Percentiles rank a stretch among this genome's conserved stretches.
Conservation (phyloP, 2,113 vertebrate species). For the Coregonus clupeaformis region DNA sequence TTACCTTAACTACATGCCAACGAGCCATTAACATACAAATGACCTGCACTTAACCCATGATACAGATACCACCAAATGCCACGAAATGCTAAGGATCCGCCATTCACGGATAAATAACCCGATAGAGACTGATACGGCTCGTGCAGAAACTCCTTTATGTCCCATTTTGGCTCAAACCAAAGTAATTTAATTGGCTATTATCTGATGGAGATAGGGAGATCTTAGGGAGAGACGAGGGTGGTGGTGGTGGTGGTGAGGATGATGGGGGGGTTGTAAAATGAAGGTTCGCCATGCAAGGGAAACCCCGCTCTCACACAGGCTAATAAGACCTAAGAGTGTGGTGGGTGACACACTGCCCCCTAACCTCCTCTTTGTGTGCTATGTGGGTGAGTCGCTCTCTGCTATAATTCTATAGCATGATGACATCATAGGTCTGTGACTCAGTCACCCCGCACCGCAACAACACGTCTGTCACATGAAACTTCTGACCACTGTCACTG, state of each 20-base stretch:
- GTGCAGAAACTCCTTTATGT: constrained; percentile 52
- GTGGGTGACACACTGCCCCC: constrained; percentile 44
- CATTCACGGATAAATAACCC: constrained; percentile 72
- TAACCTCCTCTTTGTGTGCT: constrained; percentile 20
- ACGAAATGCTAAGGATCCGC: constrained; percentile 64
- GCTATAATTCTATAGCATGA: neutral
- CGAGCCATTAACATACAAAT: constrained; percentile 78
- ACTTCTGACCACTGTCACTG: constrained; percentile 39
- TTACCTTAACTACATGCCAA: constrained; percentile 68
- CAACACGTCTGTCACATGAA: neutral
- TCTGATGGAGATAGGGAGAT: constrained; percentile 14
- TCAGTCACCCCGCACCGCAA: neutral
- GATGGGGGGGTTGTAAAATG: constrained; percentile 15
- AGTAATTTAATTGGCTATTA: constrained; percentile 64
- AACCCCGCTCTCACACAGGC: neutral
- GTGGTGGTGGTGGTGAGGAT: constrained; percentile 36
- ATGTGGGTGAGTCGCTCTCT: neutral
- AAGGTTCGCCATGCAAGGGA: constrained; percentile 6
- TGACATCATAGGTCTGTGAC: constrained; percentile 1
- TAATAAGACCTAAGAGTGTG: neutral
- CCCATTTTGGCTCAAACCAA: constrained; percentile 61
- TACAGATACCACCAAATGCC: constrained; percentile 77
- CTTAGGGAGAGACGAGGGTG: constrained; percentile 52
- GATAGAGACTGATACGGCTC: constrained; percentile 46
- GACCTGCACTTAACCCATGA: constrained; percentile 70